Evolutionary conservation across 1,140 invertebrate species (phyloP).

Genomic region (Drosophila insularis): DNA sequence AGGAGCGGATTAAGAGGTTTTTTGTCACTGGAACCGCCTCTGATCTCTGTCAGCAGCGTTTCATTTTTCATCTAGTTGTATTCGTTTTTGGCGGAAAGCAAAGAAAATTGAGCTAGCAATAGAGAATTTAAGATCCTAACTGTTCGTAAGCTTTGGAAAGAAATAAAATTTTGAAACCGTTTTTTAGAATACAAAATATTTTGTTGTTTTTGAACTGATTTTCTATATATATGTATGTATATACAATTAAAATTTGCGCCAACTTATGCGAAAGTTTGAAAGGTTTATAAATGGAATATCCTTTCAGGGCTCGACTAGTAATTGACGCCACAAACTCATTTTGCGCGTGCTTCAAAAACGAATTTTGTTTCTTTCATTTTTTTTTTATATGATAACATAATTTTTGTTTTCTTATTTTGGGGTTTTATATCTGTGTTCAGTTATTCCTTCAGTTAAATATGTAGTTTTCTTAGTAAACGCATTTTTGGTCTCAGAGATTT

Average conservation of each 20-base stretch:
- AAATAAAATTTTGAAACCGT: background rate
- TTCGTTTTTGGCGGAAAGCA: too few relatives aligned
- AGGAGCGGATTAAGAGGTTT: background rate
- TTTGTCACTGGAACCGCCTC: too few relatives aligned
- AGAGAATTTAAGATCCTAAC: background rate
- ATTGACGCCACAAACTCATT: slow-evolving; percentile 1
- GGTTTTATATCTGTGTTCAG: background rate
- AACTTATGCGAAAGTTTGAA: too few relatives aligned
- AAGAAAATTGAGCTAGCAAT: background rate
- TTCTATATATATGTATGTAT: too few relatives aligned
- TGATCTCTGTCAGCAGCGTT: background rate
- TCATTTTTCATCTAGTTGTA: background rate
- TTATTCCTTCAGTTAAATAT: slow-evolving; percentile 8
- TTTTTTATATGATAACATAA: background rate
- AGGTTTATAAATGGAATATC: background rate
- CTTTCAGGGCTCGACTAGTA: slow-evolving; percentile 1
- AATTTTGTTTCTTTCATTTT: background rate
- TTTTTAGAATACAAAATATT: background rate
- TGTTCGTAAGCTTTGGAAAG: background rate
- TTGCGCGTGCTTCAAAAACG: slow-evolving; percentile 1
- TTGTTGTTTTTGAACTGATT: too few relatives aligned
- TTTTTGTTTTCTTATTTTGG: background rate
- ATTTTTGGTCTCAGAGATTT: slow-evolving; percentile 75
- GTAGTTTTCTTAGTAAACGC: slow-evolving; percentile 64
- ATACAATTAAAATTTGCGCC: background rate